Evolutionary conservation across 2,797 vertebrate genomes (phyloP).

Genomic region (Eleutherodactylus coqui): DNA sequence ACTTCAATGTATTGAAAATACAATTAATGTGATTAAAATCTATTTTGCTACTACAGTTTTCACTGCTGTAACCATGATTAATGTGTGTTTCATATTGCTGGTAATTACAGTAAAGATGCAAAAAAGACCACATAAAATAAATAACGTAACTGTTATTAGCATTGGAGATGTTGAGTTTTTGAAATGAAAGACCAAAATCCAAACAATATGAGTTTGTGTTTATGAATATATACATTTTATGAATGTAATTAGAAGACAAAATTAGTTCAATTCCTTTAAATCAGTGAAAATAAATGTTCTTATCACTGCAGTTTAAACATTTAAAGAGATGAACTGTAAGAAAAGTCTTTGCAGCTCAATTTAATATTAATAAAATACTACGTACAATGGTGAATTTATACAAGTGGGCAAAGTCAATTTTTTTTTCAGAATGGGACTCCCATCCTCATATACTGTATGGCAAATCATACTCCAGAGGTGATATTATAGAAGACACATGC

Average conservation of each 20-base stretch:
- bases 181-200: slow-evolving; percentile 20
- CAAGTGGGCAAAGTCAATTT: no score
- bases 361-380: not conserved
- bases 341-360: not conserved
- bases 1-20: slow-evolving; percentile 43
- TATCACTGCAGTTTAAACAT: not conserved
- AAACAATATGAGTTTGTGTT: slow-evolving; percentile 15
- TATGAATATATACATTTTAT: slow-evolving; percentile 48
- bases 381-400: not conserved
- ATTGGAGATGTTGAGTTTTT: slow-evolving; percentile 15
- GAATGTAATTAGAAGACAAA: slow-evolving; percentile 18
- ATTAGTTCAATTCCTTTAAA: slow-evolving; percentile 16
- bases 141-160: slow-evolving; percentile 32
- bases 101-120: slow-evolving; percentile 39
- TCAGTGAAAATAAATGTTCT: slow-evolving; percentile 15
- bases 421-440: no score
- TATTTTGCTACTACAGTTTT: slow-evolving; percentile 50
- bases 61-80: slow-evolving; percentile 50
- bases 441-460: no score
- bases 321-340: not conserved
- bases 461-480: no score
- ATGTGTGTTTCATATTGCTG: slow-evolving; percentile 47
- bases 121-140: slow-evolving; percentile 42
- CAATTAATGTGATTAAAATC: slow-evolving; percentile 58
- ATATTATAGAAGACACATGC: no score